Evolutionary conservation across 2,797 vertebrate genomes (phyloP), one percentile per base, ranked within the genome.

Genomic region (Gambusia yucatana): DNA sequence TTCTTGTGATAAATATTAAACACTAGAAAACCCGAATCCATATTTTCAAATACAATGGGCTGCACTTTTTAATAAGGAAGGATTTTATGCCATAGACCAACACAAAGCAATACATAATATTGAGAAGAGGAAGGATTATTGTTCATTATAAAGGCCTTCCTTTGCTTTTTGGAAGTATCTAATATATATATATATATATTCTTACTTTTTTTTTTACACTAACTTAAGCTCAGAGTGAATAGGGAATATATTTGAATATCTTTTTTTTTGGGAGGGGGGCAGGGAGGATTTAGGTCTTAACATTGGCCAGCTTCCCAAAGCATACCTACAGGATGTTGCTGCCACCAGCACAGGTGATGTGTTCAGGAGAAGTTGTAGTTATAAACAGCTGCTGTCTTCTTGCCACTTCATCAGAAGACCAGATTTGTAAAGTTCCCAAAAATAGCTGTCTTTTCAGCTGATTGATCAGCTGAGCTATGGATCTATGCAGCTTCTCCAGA

Each of bases 11-110:
- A 80, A 69, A 78, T 57, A 17, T 46, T 44, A n/a, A 46, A 46
- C 41, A 14, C 6, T 8, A 28, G 6, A 70, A 28, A 46, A 69
- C 41, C 39, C 3, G 1, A 41, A 43, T n/a, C 5, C 43, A 69
- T 13, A 43, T 43, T 43, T 43, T 43, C 20, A n/a, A 69, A 69
- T 48, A 46, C 28, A 46, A 80, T 77, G 28, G 78, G 77, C 63
- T 0, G 4, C 72, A n/a, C 11, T 33, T 65, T 36, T 65, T 65
- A 6, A 61, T 61, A 36, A 16, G 33, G 25, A 63, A 17, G 17
- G 17, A n/a, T 43, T 69, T 43, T 14, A 43, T n/a, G 39, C 2
- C 4, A 69, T 13, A 25, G 39, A 6, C 36, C 4, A 67, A 25
- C 9, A 67, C n/a, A 69, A n/a, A n/a, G 22, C 11, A 69, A 30